phyloP scores from a whole-genome alignment of 2,888 invertebrate species.

The Yponomeuta plumbellus region DNA sequence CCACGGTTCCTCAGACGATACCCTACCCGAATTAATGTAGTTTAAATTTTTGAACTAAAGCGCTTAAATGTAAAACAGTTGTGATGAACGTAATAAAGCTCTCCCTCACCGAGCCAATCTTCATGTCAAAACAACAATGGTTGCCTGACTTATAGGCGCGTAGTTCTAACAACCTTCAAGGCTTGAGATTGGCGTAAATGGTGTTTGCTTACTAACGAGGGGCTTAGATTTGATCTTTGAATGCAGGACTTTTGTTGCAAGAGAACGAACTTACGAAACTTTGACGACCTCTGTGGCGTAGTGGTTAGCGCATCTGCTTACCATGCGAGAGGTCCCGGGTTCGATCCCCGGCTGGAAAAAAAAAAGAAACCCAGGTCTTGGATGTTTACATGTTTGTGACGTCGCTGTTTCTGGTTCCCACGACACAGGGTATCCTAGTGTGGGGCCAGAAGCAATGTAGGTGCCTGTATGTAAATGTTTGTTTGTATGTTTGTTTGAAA shows the following conservation, averaged over 20 bases:
- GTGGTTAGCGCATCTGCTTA: too few relatives aligned
- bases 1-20: too few relatives aligned
- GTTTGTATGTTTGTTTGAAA: too few relatives aligned
- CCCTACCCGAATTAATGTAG: too few relatives aligned
- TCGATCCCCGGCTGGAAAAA: too few relatives aligned
- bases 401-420: too few relatives aligned
- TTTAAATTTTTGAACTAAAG: neutral
- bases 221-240: neutral
- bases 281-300: neutral
- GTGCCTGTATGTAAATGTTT: too few relatives aligned
- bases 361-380: too few relatives aligned
- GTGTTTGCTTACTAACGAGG: slow-evolving; percentile 17
- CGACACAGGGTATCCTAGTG: too few relatives aligned
- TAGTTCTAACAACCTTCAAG: slow-evolving; percentile 5
- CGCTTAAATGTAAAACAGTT: neutral
- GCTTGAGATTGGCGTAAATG: slow-evolving; percentile 24
- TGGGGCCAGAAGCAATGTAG: too few relatives aligned
- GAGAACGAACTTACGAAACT: neutral
- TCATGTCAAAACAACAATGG: slow-evolving; percentile 19
- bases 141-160: slow-evolving; percentile 13
- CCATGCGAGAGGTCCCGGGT: too few relatives aligned
- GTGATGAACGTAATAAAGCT: neutral
- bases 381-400: too few relatives aligned
- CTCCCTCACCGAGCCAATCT: slow-evolving; percentile 22
- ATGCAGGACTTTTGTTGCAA: neutral